Base-by-base conservation (phyloP, 2,888 invertebrate genomes). In the Acanthosepion pharaonis region DNA sequence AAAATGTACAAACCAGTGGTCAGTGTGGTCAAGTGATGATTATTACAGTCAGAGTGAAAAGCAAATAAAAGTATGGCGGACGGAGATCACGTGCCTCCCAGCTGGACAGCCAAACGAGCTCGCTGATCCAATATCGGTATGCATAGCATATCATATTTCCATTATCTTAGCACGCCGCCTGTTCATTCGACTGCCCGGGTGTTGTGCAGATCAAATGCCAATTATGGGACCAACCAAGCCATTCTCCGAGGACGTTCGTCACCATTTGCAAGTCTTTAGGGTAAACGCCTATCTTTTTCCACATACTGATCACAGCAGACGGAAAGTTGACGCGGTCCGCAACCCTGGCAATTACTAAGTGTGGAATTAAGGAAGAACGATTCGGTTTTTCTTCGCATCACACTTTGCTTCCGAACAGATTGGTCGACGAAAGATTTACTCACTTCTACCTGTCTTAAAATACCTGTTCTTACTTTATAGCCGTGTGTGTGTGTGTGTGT, bases 61-160 rank as follows among this genome's bases (percentile, higher is more conserved):
- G 78, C 78, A 78, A 78, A 78, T 78, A 78, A 78, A 78, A 78
- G 78, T 78, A 78, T 78, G 78, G 78, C 78, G 78, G 78, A 78
- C 15, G n/a, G n/a, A 78, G 78, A 78, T 78, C 78, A 78, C 78
- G 78, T 78, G 78, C 78, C 78, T 78, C 78, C 78, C 78, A 78
- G 78, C 78, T 78, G 78, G 78, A 78, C 78, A 78, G 78, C 78
- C n/a, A 78, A 78, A 78, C 78, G 78, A 78, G 78, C 78, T 78
- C n/a, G n/a, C 78, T 78, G 78, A 78, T 78, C 78, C n/a, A 78
- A 78, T 78, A 78, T 78, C 78, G 78, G 78, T 78, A 78, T 78
- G n/a, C 78, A 78, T 78, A 78, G 78, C 78, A 78, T 78, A 78
- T 78, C 78, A 78, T 78, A 78, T 78, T 78, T 78, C 78, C 78